phyloP scores from a whole-genome alignment of 2,888 invertebrate genomes.

The Caenorhabditis sp. region DNA sequence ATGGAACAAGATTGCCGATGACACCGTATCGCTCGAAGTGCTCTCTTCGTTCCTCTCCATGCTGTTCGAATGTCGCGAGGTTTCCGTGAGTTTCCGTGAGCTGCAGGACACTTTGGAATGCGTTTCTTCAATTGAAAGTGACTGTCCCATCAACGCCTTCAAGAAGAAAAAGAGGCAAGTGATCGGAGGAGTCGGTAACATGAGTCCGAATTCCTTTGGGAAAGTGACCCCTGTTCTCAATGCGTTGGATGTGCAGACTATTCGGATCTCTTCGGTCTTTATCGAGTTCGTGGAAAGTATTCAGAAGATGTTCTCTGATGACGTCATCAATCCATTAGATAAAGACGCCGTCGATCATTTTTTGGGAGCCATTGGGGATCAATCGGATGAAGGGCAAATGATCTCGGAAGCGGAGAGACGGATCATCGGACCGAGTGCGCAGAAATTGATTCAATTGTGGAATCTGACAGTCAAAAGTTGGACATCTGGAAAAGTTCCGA shows the following conservation, averaged over 20 bases:
- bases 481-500: conserved; percentile 66
- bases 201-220: conserved; percentile 33
- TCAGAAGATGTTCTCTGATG: conserved; percentile 54
- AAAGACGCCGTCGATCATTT: conserved; percentile 57
- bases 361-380: conserved; percentile 61
- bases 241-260: conserved; percentile 71
- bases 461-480: conserved; percentile 69
- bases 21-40: conserved; percentile 69
- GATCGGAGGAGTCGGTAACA: conserved; percentile 32
- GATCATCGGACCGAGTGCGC: conserved; percentile 24
- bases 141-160: conserved; percentile 52
- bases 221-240: conserved; percentile 66
- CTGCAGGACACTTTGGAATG: conserved; percentile 48
- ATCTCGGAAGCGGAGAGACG: conserved; percentile 62
- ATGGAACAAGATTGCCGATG: conserved; percentile 69
- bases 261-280: conserved; percentile 66
- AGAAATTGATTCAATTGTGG: conserved; percentile 56
- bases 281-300: conserved; percentile 69
- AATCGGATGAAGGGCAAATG: conserved; percentile 49
- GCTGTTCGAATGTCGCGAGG: conserved; percentile 57
- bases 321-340: conserved; percentile 14
- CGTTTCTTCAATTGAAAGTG: conserved; percentile 62
- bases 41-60: conserved; percentile 62
- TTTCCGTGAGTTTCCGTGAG: conserved; percentile 43
- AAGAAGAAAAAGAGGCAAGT: conserved; percentile 17